These are phyloP conservation scores for Trichoplusia ni DNA, from an alignment of 1,140 invertebrate species.

Conservation along the genomic window DNA sequence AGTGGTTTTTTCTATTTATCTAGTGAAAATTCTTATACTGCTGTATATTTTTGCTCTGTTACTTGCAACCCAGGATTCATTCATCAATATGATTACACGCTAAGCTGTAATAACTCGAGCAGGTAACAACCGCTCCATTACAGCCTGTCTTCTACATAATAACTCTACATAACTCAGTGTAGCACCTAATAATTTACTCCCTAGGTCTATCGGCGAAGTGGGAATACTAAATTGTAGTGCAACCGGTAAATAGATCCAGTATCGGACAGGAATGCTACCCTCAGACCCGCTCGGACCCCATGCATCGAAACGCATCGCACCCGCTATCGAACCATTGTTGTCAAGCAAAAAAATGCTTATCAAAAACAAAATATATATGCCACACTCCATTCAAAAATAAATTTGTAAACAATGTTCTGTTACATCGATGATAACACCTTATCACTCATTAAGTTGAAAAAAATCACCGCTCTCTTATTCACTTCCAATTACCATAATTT, in stretches of 20 bases:
- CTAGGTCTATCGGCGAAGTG: too few species aligned
- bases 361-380: too few species aligned
- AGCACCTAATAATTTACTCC: slow-evolving; percentile 28
- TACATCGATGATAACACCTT: neutral
- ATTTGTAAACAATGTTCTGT: neutral
- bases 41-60: too few species aligned
- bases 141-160: slow-evolving; percentile 9
- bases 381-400: too few species aligned
- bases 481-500: neutral
- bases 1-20: too few species aligned
- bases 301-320: too few species aligned
- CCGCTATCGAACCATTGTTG: too few species aligned
- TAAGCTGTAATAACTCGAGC: slow-evolving; percentile 12
- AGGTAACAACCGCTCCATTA: slow-evolving; percentile 5
- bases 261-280: neutral
- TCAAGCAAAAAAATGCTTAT: too few species aligned
- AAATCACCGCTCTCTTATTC: too few species aligned
- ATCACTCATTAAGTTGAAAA: too few species aligned
- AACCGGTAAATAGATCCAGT: neutral
- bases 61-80: slow-evolving; percentile 30
- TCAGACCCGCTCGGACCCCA: too few species aligned
- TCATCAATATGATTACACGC: slow-evolving; percentile 47
- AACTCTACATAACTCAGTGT: slow-evolving; percentile 13
- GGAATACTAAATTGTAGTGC: slow-evolving; percentile 19
- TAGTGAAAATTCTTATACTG: too few species aligned